phyloP scores from a whole-genome alignment of 2,888 invertebrate species.

The Athrips mouffetella region DNA sequence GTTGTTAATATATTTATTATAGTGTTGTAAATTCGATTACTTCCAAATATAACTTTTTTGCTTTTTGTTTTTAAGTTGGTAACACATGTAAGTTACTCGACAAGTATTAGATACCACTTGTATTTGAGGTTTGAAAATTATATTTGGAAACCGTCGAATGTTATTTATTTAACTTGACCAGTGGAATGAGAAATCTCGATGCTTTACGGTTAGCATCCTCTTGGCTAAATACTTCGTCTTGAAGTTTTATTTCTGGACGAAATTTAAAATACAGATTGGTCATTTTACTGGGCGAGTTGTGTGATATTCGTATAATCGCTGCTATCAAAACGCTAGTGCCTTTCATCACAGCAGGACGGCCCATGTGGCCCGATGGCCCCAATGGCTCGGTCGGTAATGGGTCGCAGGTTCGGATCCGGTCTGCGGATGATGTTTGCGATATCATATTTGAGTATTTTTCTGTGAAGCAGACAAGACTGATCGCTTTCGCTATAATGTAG shows the following conservation, averaged over 20 bases:
- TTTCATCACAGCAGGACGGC: no score
- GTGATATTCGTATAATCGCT: neutral
- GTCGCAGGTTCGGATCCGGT: no score
- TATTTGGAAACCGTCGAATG: conserved; percentile 8
- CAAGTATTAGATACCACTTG: neutral
- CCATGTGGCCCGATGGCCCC: no score
- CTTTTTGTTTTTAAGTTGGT: neutral
- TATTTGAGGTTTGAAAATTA: conserved; percentile 3
- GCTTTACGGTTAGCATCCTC: no score
- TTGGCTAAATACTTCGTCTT: no score
- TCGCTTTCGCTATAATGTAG: conserved; percentile 2
- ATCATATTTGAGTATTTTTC: no score
- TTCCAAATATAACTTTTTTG: conserved; percentile 5
- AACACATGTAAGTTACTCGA: no score
- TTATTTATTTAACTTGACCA: conserved; percentile 3
- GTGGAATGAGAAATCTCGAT: neutral
- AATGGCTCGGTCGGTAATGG: no score
- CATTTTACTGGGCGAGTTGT: neutral
- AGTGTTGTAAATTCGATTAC: neutral
- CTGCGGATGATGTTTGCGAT: no score
- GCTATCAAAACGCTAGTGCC: neutral
- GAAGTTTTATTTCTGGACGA: no score
- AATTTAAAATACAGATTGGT: no score
- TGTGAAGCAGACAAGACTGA: conserved; percentile 13
- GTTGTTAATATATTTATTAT: conserved; percentile 28